A percentile compares a stretch with the other conserved stretches of the same genome.
These are phyloP conservation scores for Sylvilagus floridanus DNA, from an alignment of 2,797 vertebrate species.

Conservation along the genomic window DNA sequence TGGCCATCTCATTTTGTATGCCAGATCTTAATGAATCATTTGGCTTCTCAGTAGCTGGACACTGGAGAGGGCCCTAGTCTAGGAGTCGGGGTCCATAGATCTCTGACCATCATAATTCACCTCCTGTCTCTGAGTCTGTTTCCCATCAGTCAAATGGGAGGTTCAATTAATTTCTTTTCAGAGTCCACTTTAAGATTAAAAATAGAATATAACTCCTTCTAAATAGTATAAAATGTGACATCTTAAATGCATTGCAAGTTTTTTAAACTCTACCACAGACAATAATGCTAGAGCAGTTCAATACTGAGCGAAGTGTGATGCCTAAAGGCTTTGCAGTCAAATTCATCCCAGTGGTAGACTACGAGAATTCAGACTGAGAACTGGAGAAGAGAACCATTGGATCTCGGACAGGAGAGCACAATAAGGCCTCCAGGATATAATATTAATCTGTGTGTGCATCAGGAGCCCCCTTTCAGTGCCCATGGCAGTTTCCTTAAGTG, in stretches of 20 bases:
- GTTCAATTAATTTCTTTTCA: neutral
- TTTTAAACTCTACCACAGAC: neutral
- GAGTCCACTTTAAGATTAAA: conserved; percentile 8
- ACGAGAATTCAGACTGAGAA: neutral
- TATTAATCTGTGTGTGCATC: neutral
- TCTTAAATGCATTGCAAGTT: neutral
- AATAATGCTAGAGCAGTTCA: neutral
- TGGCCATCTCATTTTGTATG: neutral
- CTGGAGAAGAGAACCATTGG: neutral
- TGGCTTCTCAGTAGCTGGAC: neutral
- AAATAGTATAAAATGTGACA: neutral
- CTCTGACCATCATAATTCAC: neutral
- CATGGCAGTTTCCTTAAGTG: neutral
- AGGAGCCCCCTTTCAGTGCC: neutral
- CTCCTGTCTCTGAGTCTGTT: neutral
- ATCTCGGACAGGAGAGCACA: neutral
- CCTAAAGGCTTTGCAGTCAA: neutral
- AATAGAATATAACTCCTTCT: neutral
- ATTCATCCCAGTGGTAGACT: neutral
- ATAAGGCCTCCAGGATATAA: too few species aligned
- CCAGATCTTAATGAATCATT: neutral
- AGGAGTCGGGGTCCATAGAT: neutral
- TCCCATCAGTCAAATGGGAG: neutral
- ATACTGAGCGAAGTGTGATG: neutral
- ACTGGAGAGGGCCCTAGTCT: neutral